Percentiles rank a stretch among this genome's conserved stretches.
phyloP scores from a whole-genome alignment of 2,888 invertebrate genomes.

The Cryptophagus acutangulus region DNA sequence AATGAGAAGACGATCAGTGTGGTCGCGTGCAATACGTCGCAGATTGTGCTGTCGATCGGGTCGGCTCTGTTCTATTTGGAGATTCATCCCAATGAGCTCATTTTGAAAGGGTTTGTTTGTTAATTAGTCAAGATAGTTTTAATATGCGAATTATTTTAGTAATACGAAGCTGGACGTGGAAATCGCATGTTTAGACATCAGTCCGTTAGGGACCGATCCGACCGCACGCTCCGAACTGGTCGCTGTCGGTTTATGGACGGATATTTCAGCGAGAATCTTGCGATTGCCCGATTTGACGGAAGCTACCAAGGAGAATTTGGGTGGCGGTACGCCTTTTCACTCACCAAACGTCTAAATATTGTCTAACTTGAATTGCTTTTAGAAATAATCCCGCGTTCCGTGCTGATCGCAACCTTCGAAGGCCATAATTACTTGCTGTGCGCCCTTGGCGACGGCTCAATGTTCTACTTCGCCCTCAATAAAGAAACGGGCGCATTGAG shows the following conservation, averaged over 20 bases:
- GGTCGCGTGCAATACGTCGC: slow-evolving; percentile 73
- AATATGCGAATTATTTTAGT: no score
- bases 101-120: slow-evolving; percentile 60
- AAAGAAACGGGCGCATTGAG: slow-evolving; percentile 66
- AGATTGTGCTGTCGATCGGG: slow-evolving; percentile 82
- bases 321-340: slow-evolving; percentile 60
- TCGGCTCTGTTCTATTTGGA: slow-evolving; percentile 79
- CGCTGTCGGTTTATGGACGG: slow-evolving; percentile 95
- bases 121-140: no score
- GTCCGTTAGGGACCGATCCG: slow-evolving; percentile 65
- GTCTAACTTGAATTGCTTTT: slow-evolving; percentile 26
- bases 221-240: slow-evolving; percentile 65
- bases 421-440: slow-evolving; percentile 83
- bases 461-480: slow-evolving; percentile 91
- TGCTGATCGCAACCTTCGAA: slow-evolving; percentile 91
- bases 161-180: slow-evolving; percentile 82
- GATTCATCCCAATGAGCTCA: slow-evolving; percentile 61
- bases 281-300: slow-evolving; percentile 74
- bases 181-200: slow-evolving; percentile 93
- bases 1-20: slow-evolving; percentile 77
- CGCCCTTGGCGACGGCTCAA: slow-evolving; percentile 95
- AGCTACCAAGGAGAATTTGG: slow-evolving; percentile 80
- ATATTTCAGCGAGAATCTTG: slow-evolving; percentile 86
- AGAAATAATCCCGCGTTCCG: slow-evolving; percentile 96
- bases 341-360: slow-evolving; percentile 4